Conservation (phyloP, 2,888 invertebrate species). For the Phyllotreta striolata region DNA sequence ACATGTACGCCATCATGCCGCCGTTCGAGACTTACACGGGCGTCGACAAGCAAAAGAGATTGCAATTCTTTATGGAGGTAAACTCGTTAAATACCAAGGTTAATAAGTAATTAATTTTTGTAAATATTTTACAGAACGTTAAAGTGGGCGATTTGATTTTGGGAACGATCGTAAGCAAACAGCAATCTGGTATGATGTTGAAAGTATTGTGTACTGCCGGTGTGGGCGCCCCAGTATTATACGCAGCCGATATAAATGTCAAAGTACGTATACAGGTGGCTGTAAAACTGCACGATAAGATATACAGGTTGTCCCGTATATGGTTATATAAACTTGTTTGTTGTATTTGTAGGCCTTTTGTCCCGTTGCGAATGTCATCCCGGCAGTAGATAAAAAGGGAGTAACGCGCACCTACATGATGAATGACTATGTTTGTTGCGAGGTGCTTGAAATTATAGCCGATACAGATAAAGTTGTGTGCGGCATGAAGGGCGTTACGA, state of each 20-base stretch:
- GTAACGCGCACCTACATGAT: conserved; percentile 79
- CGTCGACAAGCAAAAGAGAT: conserved; percentile 78
- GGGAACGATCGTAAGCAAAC: conserved; percentile 79
- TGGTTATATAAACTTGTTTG: background rate
- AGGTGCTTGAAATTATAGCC: conserved; percentile 85
- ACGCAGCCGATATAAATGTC: conserved; percentile 86
- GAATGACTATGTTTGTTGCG: conserved; percentile 88
- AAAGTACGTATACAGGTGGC: conserved; percentile 68
- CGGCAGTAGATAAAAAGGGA: conserved; percentile 81
- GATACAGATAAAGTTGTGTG: conserved; percentile 88
- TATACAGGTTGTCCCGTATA: too few relatives aligned
- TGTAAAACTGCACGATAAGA: too few relatives aligned
- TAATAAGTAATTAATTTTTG: background rate
- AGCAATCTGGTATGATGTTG: conserved; percentile 76
- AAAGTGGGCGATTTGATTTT: conserved; percentile 82
- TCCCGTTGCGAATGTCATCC: conserved; percentile 75
- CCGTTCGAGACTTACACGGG: conserved; percentile 86
- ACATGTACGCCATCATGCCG: conserved; percentile 83
- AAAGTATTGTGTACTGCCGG: conserved; percentile 87
- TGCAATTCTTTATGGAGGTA: conserved; percentile 85
- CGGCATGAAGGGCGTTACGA: conserved; percentile 83
- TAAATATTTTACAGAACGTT: conserved; percentile 64
- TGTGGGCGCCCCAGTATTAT: conserved; percentile 77
- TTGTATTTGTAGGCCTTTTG: conserved; percentile 67
- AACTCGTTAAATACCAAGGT: conserved; percentile 45